Evolutionary conservation across 2,888 invertebrate genomes (phyloP).

Genomic region (Eupithecia insigniata): DNA sequence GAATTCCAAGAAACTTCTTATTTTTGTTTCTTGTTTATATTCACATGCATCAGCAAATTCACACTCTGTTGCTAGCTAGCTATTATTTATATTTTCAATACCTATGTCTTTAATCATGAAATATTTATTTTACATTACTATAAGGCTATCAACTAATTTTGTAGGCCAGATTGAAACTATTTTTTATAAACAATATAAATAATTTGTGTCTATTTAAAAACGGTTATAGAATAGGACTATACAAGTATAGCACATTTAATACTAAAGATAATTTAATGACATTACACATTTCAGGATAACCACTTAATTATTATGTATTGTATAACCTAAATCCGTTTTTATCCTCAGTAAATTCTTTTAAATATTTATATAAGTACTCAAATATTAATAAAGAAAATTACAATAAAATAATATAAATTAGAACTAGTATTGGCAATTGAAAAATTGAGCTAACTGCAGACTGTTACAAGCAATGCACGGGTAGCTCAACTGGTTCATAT

Average conservation of each 20-base stretch:
- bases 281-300: not conserved
- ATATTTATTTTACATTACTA: not conserved
- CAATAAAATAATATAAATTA: no score
- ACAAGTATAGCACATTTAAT: not conserved
- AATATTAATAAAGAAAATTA: no score
- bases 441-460: no score
- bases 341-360: not conserved
- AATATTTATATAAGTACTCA: not conserved
- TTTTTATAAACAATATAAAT: not conserved
- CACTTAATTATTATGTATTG: not conserved
- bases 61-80: slow-evolving; percentile 8
- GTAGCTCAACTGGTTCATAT: no score
- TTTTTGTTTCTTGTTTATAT: not conserved
- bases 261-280: not conserved
- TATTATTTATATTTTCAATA: not conserved
- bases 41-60: slow-evolving; percentile 3
- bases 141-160: not conserved
- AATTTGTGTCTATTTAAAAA: not conserved
- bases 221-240: not conserved
- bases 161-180: slow-evolving; percentile 47
- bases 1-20: not conserved
- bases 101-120: no score
- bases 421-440: no score
- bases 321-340: not conserved
- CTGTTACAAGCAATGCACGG: no score